phyloP scores from a whole-genome alignment of 2,113 vertebrate species.

The Ondatra zibethicus region DNA sequence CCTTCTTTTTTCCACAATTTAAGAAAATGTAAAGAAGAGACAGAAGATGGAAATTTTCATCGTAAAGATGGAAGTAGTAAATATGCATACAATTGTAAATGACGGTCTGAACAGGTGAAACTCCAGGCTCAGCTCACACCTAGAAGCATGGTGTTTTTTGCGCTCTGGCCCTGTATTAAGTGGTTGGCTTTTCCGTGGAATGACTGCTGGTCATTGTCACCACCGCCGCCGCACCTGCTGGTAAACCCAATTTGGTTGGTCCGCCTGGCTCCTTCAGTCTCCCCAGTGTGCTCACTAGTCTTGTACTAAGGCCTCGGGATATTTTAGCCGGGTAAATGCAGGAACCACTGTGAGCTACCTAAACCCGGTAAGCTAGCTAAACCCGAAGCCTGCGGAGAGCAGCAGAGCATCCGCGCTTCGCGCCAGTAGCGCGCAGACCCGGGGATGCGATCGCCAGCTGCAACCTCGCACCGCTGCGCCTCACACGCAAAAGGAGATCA shows the following conservation, averaged over 20 bases:
- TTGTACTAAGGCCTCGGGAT: neutral
- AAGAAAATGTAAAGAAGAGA: neutral
- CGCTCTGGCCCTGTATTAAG: neutral
- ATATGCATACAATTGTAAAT: constrained; percentile 49
- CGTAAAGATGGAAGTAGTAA: neutral
- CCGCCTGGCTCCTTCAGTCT: neutral
- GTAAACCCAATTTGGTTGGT: neutral
- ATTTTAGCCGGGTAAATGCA: neutral
- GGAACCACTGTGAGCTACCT: neutral
- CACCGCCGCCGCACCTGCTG: constrained; percentile 54
- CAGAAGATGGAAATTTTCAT: neutral
- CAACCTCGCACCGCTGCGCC: constrained; percentile 47
- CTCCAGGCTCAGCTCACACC: constrained; percentile 7
- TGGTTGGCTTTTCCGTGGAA: constrained; percentile 3
- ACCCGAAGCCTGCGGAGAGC: neutral
- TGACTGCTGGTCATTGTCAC: constrained; percentile 30
- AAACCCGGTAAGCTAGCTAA: neutral
- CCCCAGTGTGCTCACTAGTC: neutral
- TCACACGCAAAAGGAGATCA: neutral
- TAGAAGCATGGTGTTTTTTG: neutral
- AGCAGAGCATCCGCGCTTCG: constrained; percentile 23
- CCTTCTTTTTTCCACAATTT: constrained; percentile 20
- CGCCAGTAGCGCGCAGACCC: constrained; percentile 1
- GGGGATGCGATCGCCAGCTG: constrained; percentile 27
- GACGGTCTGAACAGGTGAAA: constrained; percentile 32